Conservation (phyloP, 2,113 vertebrate species). For the Calyptommatus sinebrachiatus region DNA sequence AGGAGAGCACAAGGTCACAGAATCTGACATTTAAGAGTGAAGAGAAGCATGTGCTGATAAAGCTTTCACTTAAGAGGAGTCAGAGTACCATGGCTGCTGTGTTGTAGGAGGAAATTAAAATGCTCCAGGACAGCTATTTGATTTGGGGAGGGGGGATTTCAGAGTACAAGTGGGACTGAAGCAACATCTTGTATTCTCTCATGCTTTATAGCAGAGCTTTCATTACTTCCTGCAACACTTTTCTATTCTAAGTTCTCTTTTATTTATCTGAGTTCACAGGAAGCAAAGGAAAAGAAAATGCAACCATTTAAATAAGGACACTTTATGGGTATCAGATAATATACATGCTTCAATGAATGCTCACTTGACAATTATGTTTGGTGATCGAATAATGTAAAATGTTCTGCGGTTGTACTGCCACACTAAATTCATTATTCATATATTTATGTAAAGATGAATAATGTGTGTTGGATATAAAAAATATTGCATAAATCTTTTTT, state of each 20-base stretch:
- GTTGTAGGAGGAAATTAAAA: constrained; percentile 21
- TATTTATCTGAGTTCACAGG: not conserved
- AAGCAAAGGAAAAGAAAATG: not conserved
- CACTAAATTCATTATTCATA: not conserved
- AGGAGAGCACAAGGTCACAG: constrained; percentile 13
- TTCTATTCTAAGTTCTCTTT: not conserved
- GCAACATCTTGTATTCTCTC: not conserved
- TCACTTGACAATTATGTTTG: not conserved
- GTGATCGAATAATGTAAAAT: not conserved
- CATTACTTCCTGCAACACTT: not conserved
- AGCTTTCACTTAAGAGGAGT: constrained; percentile 21
- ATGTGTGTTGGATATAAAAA: no score
- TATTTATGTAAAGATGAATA: not conserved
- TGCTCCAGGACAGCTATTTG: accelerated
- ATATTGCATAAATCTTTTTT: no score
- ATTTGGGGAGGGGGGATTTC: constrained; percentile 1
- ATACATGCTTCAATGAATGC: not conserved
- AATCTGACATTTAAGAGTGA: not conserved
- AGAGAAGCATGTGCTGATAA: not conserved
- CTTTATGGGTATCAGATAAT: not conserved
- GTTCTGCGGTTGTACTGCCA: not conserved
- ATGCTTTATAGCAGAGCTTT: not conserved
- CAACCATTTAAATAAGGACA: not conserved
- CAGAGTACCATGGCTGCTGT: not conserved
- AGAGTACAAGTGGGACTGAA: constrained; percentile 9